Base-by-base conservation (phyloP, 2,888 invertebrate species). In the Druceiella hillmani region DNA sequence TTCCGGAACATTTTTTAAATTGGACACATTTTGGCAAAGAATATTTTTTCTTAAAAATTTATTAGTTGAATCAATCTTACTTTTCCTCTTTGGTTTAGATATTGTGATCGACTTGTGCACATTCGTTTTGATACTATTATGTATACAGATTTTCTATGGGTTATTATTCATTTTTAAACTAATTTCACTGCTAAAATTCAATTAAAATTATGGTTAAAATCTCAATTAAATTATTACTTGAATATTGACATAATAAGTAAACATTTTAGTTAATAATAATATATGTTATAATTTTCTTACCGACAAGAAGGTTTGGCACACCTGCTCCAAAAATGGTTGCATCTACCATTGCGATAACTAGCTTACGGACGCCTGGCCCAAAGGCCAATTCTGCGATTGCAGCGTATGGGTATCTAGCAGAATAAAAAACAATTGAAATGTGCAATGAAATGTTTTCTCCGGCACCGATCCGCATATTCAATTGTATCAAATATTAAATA, bases 381-480 rank as follows among this genome's bases (percentile, higher is more conserved):
- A 80, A 83, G 0, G 87, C 83, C 28, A 87, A 61, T 55, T 89
- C 84, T 0, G 86, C 88, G 12, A 92, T 76, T 1, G 90, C 87
- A 1, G 89, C 84, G 55, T 91, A 87, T 0, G 92, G 91, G 56
- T 83, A 84, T 45, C 90, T 83, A 53, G n/a, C n/a, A n/a, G n/a
- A n/a, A n/a, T n/a, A n/a, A n/a, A n/a, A n/a, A n/a, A 22, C n/a
- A 28, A 7, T 7, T 10, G 7, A 7, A 28, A 28, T 28, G n/a
- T 28, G 12, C 7, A 9, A 10, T 28, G 10, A 28, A n/a, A 28
- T 10, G n/a, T 28, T 7, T 28, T 9, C 7, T 28, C 7, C 9
- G 10, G 27, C 3, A 35, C 3, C 4, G 4, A 14, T 9, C 13
- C 10, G 7, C n/a, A n/a, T n/a, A n/a, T n/a, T n/a, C n/a, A n/a